A percentile compares a stretch with the other conserved stretches of the same genome.
These are phyloP conservation scores for Apamea crenata DNA, from an alignment of 2,888 invertebrate genomes.

Conservation along the genomic window DNA sequence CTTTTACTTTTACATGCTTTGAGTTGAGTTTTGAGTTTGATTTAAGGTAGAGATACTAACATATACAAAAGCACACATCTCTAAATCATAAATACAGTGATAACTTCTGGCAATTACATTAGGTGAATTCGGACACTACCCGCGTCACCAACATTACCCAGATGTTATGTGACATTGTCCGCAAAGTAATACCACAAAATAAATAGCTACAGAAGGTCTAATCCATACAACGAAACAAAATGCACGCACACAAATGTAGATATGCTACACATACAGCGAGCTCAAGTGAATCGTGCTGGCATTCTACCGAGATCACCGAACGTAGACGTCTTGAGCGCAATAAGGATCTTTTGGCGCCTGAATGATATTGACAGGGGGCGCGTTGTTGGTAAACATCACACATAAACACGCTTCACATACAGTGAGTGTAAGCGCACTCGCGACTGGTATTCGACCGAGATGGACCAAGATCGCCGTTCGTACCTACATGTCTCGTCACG, in stretches of 20 bases:
- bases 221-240: not conserved
- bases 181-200: conserved; percentile 55
- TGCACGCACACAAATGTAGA: not conserved
- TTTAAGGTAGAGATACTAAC: too few species aligned
- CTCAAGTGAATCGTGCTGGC: not conserved
- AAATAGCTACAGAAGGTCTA: conserved; percentile 4
- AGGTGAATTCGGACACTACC: conserved; percentile 15
- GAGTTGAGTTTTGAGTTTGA: too few species aligned
- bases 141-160: conserved; percentile 40
- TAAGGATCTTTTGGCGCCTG: too few species aligned
- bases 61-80: not conserved
- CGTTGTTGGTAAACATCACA: too few species aligned
- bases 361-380: too few species aligned
- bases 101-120: conserved; percentile 45
- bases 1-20: too few species aligned
- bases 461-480: not conserved
- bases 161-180: conserved; percentile 53
- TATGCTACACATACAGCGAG: not conserved
- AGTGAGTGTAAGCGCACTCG: not conserved
- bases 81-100: not conserved
- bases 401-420: not conserved
- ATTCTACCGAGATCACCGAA: not conserved
- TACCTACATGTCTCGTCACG: too few species aligned
- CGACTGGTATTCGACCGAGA: not conserved
- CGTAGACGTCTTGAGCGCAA: too few species aligned